Evolutionary conservation across 37 sponge, comb jelly and placozoan species (phyloP), one percentile per base, ranked within the genome.

Genomic region (Spongilla lacustris): DNA sequence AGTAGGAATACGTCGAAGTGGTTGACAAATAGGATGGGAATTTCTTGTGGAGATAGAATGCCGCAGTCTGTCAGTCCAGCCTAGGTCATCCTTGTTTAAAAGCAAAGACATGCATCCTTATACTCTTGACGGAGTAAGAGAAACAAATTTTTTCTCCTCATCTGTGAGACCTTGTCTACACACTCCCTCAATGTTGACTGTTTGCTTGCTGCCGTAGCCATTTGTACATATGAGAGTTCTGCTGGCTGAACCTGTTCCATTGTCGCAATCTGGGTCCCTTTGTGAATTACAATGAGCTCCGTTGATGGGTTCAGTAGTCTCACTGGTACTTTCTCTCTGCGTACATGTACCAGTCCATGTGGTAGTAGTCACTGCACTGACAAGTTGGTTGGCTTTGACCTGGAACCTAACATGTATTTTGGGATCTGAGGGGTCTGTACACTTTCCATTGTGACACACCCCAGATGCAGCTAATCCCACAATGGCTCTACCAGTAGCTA

Each of bases 251-350:
- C 58, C 58, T 58, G 58, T 49, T 78, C 79, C 36, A 81, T 67
- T 22, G 69, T 81, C 5, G 81, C 81, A 31, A 81, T 81, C 33
- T 21, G 35, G 34, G 22, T 67, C 58, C 81, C 81, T 66, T 24
- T 66, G 35, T 67, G 68, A 35, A 81, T 29, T 2, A 26, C 48
- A 66, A 66, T n/a, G n/a, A n/a, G n/a, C n/a, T n/a, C n/a, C 35
- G 68, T 71, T 33, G 35, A 14, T 67, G 69, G 21, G 35, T 81
- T 81, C 33, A 80, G 81, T 13, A 80, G 68, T 50, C 81, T n/a
- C 49, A 81, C 81, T 10, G 33, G 68, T 4, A 81, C 81, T 66
- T 58, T 17, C 1, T 17, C 58, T 58, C 58, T 14, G 19, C 58
- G 58, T 14, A 58, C 58, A 58, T 58, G 58, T 58, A 58, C 58